Percentiles rank a stretch among this genome's conserved stretches.
Evolutionary conservation across 2,113 vertebrate species (phyloP).

Genomic region (Nibea albiflora): DNA sequence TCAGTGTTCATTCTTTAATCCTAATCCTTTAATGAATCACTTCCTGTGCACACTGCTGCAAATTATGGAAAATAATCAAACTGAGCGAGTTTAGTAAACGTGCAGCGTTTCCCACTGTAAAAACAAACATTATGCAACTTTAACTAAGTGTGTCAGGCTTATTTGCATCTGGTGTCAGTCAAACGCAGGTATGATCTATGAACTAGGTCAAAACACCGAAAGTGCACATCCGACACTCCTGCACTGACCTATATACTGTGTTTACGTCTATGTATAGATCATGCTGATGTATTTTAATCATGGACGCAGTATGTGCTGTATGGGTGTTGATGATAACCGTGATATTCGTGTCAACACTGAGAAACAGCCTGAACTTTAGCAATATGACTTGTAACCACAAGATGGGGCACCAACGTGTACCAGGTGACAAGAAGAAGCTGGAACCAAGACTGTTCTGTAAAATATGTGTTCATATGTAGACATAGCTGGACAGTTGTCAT

Average conservation of each 20-base stretch:
- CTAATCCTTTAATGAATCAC: neutral
- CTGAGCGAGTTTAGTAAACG: neutral
- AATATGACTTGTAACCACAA: neutral
- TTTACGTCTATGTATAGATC: neutral
- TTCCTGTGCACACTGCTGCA: neutral
- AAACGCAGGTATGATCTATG: neutral
- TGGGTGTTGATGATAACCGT: too few relatives aligned
- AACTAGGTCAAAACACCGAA: constrained; percentile 36
- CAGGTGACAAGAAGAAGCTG: too few relatives aligned
- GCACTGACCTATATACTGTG: constrained; percentile 35
- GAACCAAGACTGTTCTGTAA: neutral
- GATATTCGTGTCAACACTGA: neutral
- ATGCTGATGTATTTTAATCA: neutral
- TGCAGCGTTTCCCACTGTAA: neutral
- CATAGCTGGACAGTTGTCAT: neutral
- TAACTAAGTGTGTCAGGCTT: neutral
- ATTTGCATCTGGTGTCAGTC: neutral
- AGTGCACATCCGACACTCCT: constrained; percentile 4
- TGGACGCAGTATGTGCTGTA: neutral
- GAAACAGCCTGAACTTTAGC: neutral
- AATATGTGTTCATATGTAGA: neutral
- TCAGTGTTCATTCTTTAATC: neutral
- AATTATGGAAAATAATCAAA: neutral
- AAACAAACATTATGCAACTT: too few relatives aligned
- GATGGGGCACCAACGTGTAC: too few relatives aligned